Evolutionary conservation across 1,140 invertebrate species (phyloP), one percentile per base, ranked within the genome.

Genomic region (Achatina immaculata): DNA sequence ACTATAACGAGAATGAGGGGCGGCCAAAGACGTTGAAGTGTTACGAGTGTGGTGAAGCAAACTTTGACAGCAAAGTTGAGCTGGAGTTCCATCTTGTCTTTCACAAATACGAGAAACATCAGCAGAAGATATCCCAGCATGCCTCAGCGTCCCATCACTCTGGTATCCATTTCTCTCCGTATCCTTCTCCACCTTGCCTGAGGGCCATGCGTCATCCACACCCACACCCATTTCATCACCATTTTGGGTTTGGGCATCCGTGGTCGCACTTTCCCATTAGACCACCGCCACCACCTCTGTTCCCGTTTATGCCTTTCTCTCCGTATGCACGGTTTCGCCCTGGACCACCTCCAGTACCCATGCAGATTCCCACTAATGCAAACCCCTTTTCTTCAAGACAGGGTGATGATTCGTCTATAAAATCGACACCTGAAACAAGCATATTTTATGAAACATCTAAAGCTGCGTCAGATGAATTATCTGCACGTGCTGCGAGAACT

Each of bases 21-120:
- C n/a, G 21, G 19, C 19, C 62, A 1, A 40, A 65, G 7, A 40
- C 36, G 42, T 34, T 80, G 4, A 80, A 80, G 31, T 80, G 78
- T 38, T 80, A 14, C 34, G 45, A 45, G n/a, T 80, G 78, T 72
- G n/a, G 48, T 2, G 62, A 66, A 9, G 42, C 42, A 3, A 45
- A 51, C 31, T 80, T 80, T 72, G 68, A 51, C 6, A 72, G 48
- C 45, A 80, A 55, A 72, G 71, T 51, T 80, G 66, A 80, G 34
- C 6, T 80, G n/a, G 66, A 80, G 24, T 80, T 43, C n/a, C 78
- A 80, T 36, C 48, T 69, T 11, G 38, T 69, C 24, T n/a, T 51
- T 68, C 78, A 80, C 36, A 80, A 72, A 43, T 71, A 43, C 58
- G 68, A 80, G 45, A 80, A 62, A 73, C 71, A 73, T 28, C 71